Conservation (phyloP, 92 coral and sea anemone species). For the Heliopora coerulea region DNA sequence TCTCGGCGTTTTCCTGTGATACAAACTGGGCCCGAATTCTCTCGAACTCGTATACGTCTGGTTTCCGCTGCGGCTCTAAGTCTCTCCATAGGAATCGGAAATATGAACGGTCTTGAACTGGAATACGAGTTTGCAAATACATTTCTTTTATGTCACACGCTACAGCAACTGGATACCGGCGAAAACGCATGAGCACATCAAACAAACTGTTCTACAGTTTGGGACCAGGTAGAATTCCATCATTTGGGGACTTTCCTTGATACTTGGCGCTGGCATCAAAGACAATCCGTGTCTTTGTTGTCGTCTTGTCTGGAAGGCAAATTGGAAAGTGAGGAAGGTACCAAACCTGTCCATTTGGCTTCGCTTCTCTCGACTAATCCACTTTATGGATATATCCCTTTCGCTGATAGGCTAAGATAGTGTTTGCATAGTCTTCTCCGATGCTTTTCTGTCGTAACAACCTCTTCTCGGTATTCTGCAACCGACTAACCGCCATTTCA, state of each 20-base stretch:
- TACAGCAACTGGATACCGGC: no score
- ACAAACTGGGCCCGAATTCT: no score
- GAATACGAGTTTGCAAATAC: no score
- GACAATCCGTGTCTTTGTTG: conserved; percentile 49
- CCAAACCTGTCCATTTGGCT: conserved; percentile 36
- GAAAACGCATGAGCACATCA: no score
- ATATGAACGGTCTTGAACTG: no score
- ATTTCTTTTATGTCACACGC: no score
- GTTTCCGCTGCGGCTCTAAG: no score
- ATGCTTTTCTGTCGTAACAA: conserved; percentile 48
- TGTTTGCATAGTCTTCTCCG: conserved; percentile 38
- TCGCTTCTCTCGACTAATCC: conserved; percentile 32
- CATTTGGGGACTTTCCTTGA: conserved; percentile 55
- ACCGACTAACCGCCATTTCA: conserved; percentile 47
- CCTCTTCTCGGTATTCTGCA: conserved; percentile 60
- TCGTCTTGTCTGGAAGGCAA: conserved; percentile 49
- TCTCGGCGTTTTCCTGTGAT: no score
- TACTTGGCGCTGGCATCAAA: conserved; percentile 61
- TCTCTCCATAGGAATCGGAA: no score
- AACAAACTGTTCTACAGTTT: conserved; percentile 23
- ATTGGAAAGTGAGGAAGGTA: conserved; percentile 73
- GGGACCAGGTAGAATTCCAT: conserved; percentile 54
- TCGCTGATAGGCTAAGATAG: conserved; percentile 44
- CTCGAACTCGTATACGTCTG: no score
- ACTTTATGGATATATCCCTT: conserved; percentile 55